Evolutionary conservation across 1,140 invertebrate genomes (phyloP), one percentile per base, ranked within the genome.

Genomic region (Cepaea nemoralis): DNA sequence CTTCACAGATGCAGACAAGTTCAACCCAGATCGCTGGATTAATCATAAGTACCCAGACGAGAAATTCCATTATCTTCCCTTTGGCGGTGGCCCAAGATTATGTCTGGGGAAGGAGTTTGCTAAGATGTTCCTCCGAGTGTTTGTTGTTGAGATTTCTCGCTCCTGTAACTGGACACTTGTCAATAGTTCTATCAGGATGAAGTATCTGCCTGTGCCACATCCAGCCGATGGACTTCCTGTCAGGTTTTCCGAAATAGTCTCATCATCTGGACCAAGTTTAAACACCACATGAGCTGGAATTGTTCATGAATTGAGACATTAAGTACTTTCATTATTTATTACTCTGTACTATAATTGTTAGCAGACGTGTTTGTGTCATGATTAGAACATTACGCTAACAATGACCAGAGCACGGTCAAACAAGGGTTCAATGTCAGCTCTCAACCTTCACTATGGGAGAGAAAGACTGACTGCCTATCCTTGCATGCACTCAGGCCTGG

Each of bases 91-190:
- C 0, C 70, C 80, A 14, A 75, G 89, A 24, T 73, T 78, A 3
- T 91, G 90, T 84, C 77, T 87, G 14, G 90, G 90, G 31, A 85
- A 87, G 80, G 86, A 90, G 80, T 86, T 86, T 76, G 88, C 89
- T 5, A 85, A 84, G 73, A 40, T 89, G 22, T 77, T 87, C 27
- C 77, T 77, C 6, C 50, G 37, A 81, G 69, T 87, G n/a, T 86
- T 90, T 74, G 67, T 84, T 5, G 81, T 89, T 33, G 87, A 89
- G 76, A 48, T 89, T 14, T 77, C 79, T 16, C 50, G 83, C 19
- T 83, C 40, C 24, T 88, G 86, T 80, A 83, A 80, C 14, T 88
- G 87, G 87, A 76, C 75, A 16, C 80, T 90, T 27, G 74, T 84
- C 31, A 88, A 87, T 83, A 80, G 85, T 33, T 74, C 80, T 40